Evolutionary conservation across 2,888 invertebrate species (phyloP), one percentile per base, ranked within the genome.

Genomic region (Hesperia comma): DNA sequence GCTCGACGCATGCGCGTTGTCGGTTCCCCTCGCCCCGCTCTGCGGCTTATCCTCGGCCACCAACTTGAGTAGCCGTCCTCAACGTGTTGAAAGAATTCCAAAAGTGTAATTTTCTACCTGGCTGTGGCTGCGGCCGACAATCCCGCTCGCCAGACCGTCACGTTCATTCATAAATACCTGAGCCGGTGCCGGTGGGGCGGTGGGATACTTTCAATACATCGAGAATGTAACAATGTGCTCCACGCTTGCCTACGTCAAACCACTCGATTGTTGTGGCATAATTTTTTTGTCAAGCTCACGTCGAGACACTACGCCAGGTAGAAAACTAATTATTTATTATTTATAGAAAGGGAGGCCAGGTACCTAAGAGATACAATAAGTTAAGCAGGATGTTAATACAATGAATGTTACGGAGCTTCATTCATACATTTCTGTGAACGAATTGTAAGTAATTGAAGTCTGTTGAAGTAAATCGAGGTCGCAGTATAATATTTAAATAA

Each of bases 101-200:
- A 90, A 89, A 91, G 88, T 86, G 85, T 88, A 90, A 88, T 91
- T 90, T 89, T 89, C 86, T 92, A 92, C 92, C 92, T 92, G 92
- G 84, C 84, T 82, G 82, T 84, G 84, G 82, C 84, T 85, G 85
- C 86, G 82, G 79, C 82, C 83, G 82, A 86, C 80, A 84, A 84
- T 84, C 84, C 84, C 84, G 80, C 83, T 83, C 84, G 84, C 84
- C 82, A 75, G 83, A 78, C 83, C 86, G 86, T 85, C 92, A 90
- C 91, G 91, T 92, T 90, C 92, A 92, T 92, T 92, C 92, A 92
- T 92, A 91, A 90, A 92, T 92, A 92, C 88, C 89, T 88, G 85
- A 84, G 83, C 76, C 81, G 77, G 79, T 68, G 70, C n/a, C n/a
- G 69, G 66, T 74, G 74, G 77, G 78, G 76, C 74, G 81, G 81